phyloP scores from a whole-genome alignment of 1,140 invertebrate genomes.

The Parapsyche elsis region DNA sequence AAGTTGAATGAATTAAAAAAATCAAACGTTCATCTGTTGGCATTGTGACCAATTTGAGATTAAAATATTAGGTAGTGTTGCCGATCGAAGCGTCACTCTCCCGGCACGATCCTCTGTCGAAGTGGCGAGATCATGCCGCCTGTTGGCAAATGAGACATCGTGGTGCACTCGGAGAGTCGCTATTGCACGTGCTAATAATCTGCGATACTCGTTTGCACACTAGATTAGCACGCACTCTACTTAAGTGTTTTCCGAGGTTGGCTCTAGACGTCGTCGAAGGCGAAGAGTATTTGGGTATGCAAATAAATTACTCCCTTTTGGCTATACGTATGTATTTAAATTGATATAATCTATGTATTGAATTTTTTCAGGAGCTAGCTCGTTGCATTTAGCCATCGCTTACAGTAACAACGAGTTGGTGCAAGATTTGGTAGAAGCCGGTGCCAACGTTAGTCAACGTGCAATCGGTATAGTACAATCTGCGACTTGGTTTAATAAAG shows the following conservation, averaged over 20 bases:
- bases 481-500: too few relatives aligned
- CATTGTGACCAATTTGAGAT: background rate
- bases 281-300: constrained; percentile 92
- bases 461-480: constrained; percentile 79
- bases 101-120: constrained; percentile 83
- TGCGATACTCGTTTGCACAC: constrained; percentile 87
- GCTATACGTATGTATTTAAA: too few relatives aligned
- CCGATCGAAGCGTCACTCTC: constrained; percentile 85
- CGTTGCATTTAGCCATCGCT: constrained; percentile 95
- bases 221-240: constrained; percentile 84
- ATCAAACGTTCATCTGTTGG: background rate
- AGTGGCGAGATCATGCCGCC: constrained; percentile 90
- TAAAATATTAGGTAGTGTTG: constrained; percentile 72
- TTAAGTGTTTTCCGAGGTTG: constrained; percentile 92
- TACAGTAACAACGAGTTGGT: constrained; percentile 97
- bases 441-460: constrained; percentile 90
- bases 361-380: constrained; percentile 80
- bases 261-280: constrained; percentile 96
- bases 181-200: constrained; percentile 95
- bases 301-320: background rate
- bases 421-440: constrained; percentile 89
- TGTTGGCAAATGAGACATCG: constrained; percentile 98
- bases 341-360: background rate
- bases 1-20: constrained; percentile 38
- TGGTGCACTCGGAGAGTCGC: constrained; percentile 92